These are phyloP conservation scores for Acronicta psi DNA, from an alignment of 2,888 invertebrate genomes.

Conservation along the genomic window DNA sequence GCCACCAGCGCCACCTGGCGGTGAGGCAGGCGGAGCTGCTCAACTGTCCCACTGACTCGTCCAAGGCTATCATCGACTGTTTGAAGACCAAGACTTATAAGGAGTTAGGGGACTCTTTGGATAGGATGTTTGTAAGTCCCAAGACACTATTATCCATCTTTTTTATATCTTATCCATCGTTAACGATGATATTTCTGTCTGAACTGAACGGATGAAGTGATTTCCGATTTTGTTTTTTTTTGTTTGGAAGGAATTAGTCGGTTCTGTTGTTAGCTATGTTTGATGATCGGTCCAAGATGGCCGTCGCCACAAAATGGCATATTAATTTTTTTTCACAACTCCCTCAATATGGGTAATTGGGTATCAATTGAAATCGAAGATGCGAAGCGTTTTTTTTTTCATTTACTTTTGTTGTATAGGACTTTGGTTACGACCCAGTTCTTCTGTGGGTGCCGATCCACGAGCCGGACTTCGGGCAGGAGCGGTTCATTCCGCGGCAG, in stretches of 20 bases:
- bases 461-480: conserved; percentile 91
- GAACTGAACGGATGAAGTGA: too few relatives aligned
- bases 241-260: too few relatives aligned
- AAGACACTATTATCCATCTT: not conserved
- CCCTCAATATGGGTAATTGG: too few relatives aligned
- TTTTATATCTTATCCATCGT: too few relatives aligned
- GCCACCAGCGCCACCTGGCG: conserved; percentile 89
- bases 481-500: conserved; percentile 90
- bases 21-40: conserved; percentile 90
- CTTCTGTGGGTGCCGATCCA: conserved; percentile 90
- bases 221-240: too few relatives aligned
- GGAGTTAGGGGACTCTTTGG: conserved; percentile 83
- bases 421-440: conserved; percentile 88
- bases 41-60: conserved; percentile 88
- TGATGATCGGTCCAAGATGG: too few relatives aligned
- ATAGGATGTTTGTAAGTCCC: conserved; percentile 81
- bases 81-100: conserved; percentile 85
- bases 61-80: conserved; percentile 89
- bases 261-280: too few relatives aligned
- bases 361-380: too few relatives aligned
- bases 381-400: too few relatives aligned
- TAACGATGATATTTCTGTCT: too few relatives aligned
- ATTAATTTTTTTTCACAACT: too few relatives aligned
- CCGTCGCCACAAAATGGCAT: too few relatives aligned
- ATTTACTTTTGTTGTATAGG: conserved; percentile 67